phyloP scores from a whole-genome alignment of 1,140 invertebrate species.

The Pseudomyrmex pallidus region DNA sequence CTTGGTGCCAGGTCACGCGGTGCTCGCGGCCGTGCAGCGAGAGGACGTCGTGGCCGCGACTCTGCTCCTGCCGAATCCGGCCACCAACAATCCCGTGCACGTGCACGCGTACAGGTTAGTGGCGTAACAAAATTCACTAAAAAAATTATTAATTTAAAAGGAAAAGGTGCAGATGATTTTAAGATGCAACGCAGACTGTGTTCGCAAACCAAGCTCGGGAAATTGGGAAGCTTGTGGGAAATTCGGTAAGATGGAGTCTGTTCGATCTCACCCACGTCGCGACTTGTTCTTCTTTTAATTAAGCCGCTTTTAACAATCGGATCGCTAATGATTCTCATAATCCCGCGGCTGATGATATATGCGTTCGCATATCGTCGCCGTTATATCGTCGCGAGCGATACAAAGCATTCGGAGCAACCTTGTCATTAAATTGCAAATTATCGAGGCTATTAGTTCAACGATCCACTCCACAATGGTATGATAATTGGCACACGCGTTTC shows the following conservation, averaged over 20 bases:
- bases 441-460: slow-evolving; percentile 42
- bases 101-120: slow-evolving; percentile 94
- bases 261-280: slow-evolving; percentile 21
- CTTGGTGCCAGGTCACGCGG: slow-evolving; percentile 96
- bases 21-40: slow-evolving; percentile 94
- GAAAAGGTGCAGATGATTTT: no score
- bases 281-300: slow-evolving; percentile 49
- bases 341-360: neutral
- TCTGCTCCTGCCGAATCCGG: slow-evolving; percentile 95
- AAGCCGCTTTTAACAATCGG: slow-evolving; percentile 39
- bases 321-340: slow-evolving; percentile 59
- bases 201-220: slow-evolving; percentile 6
- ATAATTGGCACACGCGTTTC: slow-evolving; percentile 23
- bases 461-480: neutral
- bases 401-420: slow-evolving; percentile 41
- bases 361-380: slow-evolving; percentile 41
- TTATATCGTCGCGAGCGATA: neutral
- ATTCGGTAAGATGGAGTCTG: slow-evolving; percentile 13
- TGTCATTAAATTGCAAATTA: slow-evolving; percentile 65
- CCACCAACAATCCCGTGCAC: slow-evolving; percentile 93
- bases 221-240: slow-evolving; percentile 7
- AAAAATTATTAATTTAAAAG: no score
- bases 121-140: neutral
- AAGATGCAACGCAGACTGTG: neutral
- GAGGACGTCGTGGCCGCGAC: slow-evolving; percentile 97